Evolutionary conservation across 2,888 invertebrate genomes (phyloP).

Genomic region (Aricia artaxerxes): DNA sequence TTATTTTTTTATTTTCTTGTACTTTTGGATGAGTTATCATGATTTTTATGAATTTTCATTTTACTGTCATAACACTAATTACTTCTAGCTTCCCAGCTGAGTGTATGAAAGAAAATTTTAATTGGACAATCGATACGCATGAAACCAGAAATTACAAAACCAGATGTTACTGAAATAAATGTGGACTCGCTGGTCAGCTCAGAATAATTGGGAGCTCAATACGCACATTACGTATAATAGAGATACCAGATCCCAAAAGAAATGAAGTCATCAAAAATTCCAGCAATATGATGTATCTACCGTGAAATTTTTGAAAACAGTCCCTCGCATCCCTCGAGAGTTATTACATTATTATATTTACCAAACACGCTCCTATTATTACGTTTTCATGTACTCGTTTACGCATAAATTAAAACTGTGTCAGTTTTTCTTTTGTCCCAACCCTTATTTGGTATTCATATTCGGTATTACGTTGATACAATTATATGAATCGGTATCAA

Average conservation of each 20-base stretch:
- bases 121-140: background rate
- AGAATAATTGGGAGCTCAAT: constrained; percentile 47
- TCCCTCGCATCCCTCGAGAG: constrained; percentile 64
- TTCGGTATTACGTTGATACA: constrained; percentile 78
- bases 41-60: background rate
- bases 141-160: constrained; percentile 1
- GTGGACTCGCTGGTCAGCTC: constrained; percentile 25
- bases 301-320: constrained; percentile 78
- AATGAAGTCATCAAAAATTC: constrained; percentile 74
- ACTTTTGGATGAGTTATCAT: background rate
- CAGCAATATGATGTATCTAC: constrained; percentile 68
- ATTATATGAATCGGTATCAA: constrained; percentile 72
- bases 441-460: constrained; percentile 81
- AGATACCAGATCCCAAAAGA: constrained; percentile 49
- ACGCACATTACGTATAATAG: constrained; percentile 37
- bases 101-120: background rate
- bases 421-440: constrained; percentile 78
- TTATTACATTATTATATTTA: constrained; percentile 79
- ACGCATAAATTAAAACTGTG: constrained; percentile 78
- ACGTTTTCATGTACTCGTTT: constrained; percentile 79
- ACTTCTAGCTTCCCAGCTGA: background rate
- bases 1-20: background rate
- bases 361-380: constrained; percentile 78
- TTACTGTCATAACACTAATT: too few species aligned
- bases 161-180: constrained; percentile 15